phyloP scores from a whole-genome alignment of 2,797 vertebrate species.

The Darevskia mixta region DNA sequence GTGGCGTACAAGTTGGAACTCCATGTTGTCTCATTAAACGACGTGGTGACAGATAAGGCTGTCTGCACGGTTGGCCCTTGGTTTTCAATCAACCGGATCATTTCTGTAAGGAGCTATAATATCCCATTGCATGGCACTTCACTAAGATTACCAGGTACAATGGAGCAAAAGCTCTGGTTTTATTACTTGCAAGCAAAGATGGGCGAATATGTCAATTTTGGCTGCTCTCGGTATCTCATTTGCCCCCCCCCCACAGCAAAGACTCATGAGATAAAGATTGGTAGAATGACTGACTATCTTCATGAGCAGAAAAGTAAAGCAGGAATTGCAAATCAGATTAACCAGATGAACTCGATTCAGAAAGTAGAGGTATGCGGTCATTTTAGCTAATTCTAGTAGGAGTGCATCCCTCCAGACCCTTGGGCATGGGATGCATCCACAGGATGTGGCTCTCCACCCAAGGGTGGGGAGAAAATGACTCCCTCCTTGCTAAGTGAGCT shows the following conservation, averaged over 20 bases:
- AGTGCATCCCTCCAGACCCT: no score
- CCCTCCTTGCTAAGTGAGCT: no score
- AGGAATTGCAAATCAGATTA: no score
- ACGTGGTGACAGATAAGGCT: slow-evolving; percentile 63
- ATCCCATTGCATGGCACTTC: slow-evolving; percentile 49
- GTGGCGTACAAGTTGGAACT: slow-evolving; percentile 66
- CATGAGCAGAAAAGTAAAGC: no score
- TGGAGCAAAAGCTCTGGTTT: slow-evolving; percentile 53
- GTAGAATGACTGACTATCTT: no score
- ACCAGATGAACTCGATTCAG: no score
- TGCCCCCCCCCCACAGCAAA: background rate
- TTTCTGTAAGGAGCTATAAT: slow-evolving; percentile 66
- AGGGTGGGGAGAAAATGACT: no score
- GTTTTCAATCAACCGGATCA: slow-evolving; percentile 60
- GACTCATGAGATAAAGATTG: no score
- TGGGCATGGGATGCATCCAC: no score
- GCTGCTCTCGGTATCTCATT: background rate
- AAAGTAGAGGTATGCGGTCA: no score
- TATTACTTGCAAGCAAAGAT: slow-evolving; percentile 14
- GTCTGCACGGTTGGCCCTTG: slow-evolving; percentile 61
- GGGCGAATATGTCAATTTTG: slow-evolving; percentile 25
- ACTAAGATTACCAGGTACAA: slow-evolving; percentile 53
- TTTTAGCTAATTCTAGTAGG: no score
- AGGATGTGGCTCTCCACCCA: no score
- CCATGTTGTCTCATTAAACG: slow-evolving; percentile 78